Evolutionary conservation across 2,113 vertebrate genomes (phyloP), one percentile per base, ranked within the genome.

Genomic region (Seriola dumerili): DNA sequence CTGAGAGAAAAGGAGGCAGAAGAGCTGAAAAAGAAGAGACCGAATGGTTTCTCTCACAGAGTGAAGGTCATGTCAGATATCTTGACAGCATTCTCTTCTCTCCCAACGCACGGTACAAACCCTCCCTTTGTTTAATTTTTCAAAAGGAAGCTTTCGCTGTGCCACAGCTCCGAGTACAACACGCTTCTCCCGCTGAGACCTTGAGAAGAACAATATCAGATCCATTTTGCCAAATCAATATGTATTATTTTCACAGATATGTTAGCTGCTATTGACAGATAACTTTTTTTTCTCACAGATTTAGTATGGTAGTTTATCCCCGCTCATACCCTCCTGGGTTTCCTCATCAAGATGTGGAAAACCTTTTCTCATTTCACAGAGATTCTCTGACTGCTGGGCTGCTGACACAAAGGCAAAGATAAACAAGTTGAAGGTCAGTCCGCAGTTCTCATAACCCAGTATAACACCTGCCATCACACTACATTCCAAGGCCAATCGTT

Each of bases 341-440:
- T 29, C 68, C 57, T 84, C 86, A 76, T 89, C 83, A 29, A 72
- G 38, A 76, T 68, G 72, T 61, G 0, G 0, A 57, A 81, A 55
- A 58, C 68, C 57, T 78, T 75, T 63, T 70, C 55, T 86, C 65
- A 68, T 67, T 81, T 80, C 64, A 52, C 46, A 54, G 44, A 54
- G 48, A 44, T 65, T 64, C 48, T 80, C 23, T 42, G 77, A 70
- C 67, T 63, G 67, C 44, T 65, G 5, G n/a, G 63, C 79, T 34
- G 75, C 65, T 46, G 67, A 66, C 59, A 72, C 54, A 21, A 76
- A 72, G 79, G 59, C 48, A 64, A 71, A 70, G 25, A 80, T 52
- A 87, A 79, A 89, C 69, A 85, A 90, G 80, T 55, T 89, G 74
- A 92, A 88, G 85, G 86, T 88, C 86, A 72, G 65, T 63, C 52